A percentile compares a stretch with the other conserved stretches of the same genome.
Conservation (phyloP, 2,113 vertebrate species). For the Megaceryle maxima region DNA sequence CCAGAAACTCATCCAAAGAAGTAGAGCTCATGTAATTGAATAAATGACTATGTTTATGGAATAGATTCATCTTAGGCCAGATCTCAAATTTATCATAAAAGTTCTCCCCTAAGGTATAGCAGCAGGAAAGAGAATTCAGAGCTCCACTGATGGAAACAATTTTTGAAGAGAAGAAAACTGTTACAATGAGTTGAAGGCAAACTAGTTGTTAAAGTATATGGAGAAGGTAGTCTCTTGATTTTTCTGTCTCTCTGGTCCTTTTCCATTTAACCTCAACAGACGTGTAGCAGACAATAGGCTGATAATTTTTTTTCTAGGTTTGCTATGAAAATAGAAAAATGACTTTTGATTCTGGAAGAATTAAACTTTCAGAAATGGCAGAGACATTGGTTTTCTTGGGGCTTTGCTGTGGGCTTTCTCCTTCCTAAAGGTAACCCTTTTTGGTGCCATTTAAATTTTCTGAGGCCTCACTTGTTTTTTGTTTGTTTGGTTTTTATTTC, state of each 20-base stretch:
- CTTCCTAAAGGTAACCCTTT: not conserved
- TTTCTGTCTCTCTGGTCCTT: not conserved
- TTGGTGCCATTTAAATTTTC: not conserved
- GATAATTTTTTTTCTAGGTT: not conserved
- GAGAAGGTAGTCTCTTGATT: not conserved
- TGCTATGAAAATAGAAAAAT: not conserved
- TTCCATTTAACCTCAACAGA: not conserved
- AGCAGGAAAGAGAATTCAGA: not conserved
- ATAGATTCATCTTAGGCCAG: not conserved
- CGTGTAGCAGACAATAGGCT: not conserved
- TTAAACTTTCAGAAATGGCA: not conserved
- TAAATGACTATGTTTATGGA: slow-evolving; percentile 18
- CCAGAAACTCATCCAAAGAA: slow-evolving; percentile 42
- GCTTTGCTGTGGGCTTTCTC: not conserved
- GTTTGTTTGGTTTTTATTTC: too few relatives aligned
- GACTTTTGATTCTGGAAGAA: not conserved
- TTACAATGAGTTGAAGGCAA: not conserved
- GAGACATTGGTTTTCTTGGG: not conserved
- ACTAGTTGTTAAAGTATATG: not conserved
- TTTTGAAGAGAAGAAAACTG: not conserved
- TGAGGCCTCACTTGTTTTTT: not conserved
- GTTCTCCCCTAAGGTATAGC: not conserved
- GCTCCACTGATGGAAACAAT: not conserved
- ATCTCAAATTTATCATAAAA: slow-evolving; percentile 31
- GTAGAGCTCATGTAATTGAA: slow-evolving; percentile 23